phyloP scores from a whole-genome alignment of 2,113 vertebrate genomes.

The Passerina amoena region DNA sequence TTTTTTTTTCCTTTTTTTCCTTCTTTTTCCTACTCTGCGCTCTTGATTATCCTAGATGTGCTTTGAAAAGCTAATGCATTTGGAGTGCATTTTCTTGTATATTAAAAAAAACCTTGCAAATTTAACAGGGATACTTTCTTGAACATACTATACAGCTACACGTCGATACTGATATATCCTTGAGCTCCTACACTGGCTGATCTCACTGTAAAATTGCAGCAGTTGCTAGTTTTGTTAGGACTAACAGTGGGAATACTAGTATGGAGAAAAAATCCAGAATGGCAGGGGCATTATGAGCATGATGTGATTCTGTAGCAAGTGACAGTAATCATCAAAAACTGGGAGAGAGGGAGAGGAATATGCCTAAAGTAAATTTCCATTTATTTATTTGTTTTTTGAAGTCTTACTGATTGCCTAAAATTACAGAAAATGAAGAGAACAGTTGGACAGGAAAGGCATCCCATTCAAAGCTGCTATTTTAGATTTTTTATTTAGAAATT shows the following conservation, averaged over 20 bases:
- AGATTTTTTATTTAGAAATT: not conserved
- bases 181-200: not conserved
- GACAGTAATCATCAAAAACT: not conserved
- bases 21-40: not conserved
- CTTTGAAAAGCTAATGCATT: not conserved
- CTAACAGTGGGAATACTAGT: not conserved
- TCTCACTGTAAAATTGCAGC: not conserved
- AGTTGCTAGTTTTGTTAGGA: not conserved
- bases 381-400: not conserved
- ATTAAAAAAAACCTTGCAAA: not conserved
- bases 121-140: not conserved
- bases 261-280: not conserved
- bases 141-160: not conserved
- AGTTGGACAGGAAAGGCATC: not conserved
- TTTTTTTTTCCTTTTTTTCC: not conserved
- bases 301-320: not conserved
- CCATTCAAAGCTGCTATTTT: not conserved
- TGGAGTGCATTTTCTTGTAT: not conserved
- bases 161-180: not conserved
- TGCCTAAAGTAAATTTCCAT: not conserved
- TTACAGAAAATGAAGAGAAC: not conserved
- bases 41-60: not conserved
- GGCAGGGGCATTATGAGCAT: not conserved
- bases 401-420: not conserved
- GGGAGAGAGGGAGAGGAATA: not conserved